Conservation (phyloP, 2,113 vertebrate genomes). For the Trichomycterus rosablanca region DNA sequence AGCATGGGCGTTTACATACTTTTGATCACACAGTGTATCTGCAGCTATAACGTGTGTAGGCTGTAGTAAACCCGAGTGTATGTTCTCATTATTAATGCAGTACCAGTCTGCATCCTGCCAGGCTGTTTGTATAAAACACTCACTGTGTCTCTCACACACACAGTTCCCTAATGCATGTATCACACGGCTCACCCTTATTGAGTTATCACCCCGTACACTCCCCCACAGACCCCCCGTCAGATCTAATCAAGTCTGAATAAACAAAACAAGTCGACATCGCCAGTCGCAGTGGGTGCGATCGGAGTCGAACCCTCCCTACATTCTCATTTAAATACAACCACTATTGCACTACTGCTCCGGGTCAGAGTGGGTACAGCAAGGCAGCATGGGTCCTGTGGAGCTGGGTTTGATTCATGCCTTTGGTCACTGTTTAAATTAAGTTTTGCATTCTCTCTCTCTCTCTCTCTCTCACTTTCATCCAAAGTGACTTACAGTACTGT, state of each 20-base stretch:
- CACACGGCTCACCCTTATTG: not conserved
- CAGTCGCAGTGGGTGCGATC: not conserved
- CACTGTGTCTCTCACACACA: not conserved
- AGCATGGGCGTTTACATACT: conserved; percentile 13
- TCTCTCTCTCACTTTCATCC: no score
- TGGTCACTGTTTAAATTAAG: no score
- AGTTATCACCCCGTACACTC: conserved; percentile 2
- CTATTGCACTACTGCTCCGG: no score
- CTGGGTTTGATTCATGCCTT: no score
- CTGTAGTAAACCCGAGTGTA: conserved; percentile 20
- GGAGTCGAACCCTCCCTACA: not conserved
- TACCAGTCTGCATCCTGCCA: not conserved
- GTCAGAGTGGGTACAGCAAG: no score
- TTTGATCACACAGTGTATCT: not conserved
- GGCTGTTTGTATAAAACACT: not conserved
- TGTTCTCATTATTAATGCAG: not conserved
- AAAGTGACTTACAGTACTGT: no score
- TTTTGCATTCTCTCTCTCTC: no score
- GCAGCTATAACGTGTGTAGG: not conserved
- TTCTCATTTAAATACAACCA: not conserved
- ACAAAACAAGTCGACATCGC: not conserved
- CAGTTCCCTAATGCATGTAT: not conserved
- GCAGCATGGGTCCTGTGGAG: no score
- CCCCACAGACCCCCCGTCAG: not conserved
- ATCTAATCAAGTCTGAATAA: conserved; percentile 24